A percentile compares a stretch with the other conserved stretches of the same genome.
phyloP scores from a whole-genome alignment of 2,888 invertebrate species.

The Diadegma fenestrale region DNA sequence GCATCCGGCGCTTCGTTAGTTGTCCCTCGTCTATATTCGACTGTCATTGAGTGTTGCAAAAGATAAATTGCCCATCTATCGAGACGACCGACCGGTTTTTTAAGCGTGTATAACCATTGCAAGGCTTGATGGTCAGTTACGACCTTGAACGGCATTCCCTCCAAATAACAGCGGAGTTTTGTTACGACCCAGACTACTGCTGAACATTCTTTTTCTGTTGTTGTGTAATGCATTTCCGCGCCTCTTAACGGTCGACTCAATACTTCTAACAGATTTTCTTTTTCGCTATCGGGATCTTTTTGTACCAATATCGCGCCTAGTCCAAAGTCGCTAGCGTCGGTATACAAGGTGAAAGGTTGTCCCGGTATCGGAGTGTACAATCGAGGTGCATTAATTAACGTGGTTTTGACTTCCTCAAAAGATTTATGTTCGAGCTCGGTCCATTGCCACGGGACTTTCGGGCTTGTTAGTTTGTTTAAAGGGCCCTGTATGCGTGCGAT shows the following conservation, averaged over 20 bases:
- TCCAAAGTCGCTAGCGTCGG: slow-evolving; percentile 50
- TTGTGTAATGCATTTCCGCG: slow-evolving; percentile 44
- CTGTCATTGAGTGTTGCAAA: neutral
- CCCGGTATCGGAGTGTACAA: slow-evolving; percentile 45
- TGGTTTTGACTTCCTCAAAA: slow-evolving; percentile 48
- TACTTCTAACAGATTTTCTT: slow-evolving; percentile 53
- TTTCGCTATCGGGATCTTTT: slow-evolving; percentile 19
- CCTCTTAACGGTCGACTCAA: slow-evolving; percentile 56
- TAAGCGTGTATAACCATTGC: slow-evolving; percentile 46
- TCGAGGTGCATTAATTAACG: slow-evolving; percentile 43
- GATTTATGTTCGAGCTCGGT: slow-evolving; percentile 53
- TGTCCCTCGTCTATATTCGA: slow-evolving; percentile 18
- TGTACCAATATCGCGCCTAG: slow-evolving; percentile 65
- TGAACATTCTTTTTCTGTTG: slow-evolving; percentile 26
- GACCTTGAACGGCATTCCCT: neutral
- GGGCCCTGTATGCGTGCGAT: slow-evolving; percentile 57
- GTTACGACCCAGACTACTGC: slow-evolving; percentile 12
- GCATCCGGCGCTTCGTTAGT: slow-evolving; percentile 58
- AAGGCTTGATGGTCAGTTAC: neutral
- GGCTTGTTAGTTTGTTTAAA: slow-evolving; percentile 50
- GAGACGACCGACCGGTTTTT: slow-evolving; percentile 37
- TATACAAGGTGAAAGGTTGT: slow-evolving; percentile 41
- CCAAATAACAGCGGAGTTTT: neutral
- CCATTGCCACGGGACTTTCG: slow-evolving; percentile 57
- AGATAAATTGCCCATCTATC: slow-evolving; percentile 17